Evolutionary conservation across 1,140 invertebrate species (phyloP), one percentile per base, ranked within the genome.

Genomic region (Euschistus heros): DNA sequence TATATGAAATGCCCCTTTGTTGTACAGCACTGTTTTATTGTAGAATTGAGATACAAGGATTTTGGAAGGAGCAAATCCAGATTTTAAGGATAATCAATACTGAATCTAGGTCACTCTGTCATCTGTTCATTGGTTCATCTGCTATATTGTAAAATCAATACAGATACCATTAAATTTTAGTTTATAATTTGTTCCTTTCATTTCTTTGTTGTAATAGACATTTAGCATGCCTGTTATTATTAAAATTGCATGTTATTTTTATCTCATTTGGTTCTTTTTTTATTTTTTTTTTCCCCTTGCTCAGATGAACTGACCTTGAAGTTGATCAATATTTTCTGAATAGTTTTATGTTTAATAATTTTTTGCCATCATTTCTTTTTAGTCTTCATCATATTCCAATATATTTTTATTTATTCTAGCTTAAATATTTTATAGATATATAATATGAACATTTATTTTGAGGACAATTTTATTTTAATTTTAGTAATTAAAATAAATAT

Each of bases 271-370:
- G 33, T 37, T 37, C 8, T 37, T 37, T 37, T 37, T 37, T 37
- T n/a, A n/a, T 10, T 37, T 50, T 50, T n/a, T 22, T 20, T 50
- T 18, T 50, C n/a, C 24, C 24, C 24, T 57, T 57, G 20, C 54
- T 57, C 54, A 57, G 54, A 24, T 57, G 54, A 57, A 57, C 54
- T 57, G 54, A 24, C 54, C 54, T 57, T 57, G 54, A 57, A 24
- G 15, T 37, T 37, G 33, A 37, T 37, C 33, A 37, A 37, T 37
- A 37, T 37, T 37, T 37, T 37, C 33, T 37, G 33, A 6, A 6
- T 37, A 37, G 33, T 37, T 37, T 37, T 37, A 37, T 37, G 6
- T 37, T 37, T 37, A 13, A 37, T 37, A 6, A 37, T 37, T 37
- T 13, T 37, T 10, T 37, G 5, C 13, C 33, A 37, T 37, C 13